Base-by-base conservation (phyloP, 2,113 vertebrate genomes). In the Cyrtonyx montezumae region DNA sequence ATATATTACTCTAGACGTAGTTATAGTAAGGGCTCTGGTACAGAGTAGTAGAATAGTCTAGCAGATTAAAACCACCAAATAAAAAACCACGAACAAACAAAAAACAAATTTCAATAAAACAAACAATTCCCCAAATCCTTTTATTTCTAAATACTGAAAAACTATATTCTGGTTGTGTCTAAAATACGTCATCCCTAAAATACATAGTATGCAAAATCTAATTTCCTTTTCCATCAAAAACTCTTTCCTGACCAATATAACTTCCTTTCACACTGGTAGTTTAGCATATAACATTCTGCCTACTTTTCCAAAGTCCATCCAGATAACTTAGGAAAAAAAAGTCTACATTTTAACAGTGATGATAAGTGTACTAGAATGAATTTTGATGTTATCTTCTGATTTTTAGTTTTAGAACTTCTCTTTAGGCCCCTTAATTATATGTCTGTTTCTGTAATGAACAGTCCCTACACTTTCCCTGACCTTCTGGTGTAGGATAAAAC, bases 41-140 rank as follows among this genome's bases (percentile, higher is more conserved):
- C 9, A 65, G 11, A 65, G 8, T 19, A 1, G 3, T 51, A 58
- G 7, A 11, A 48, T 30, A 82, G 6, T 16, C 7, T 65, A 45
- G 11, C 13, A 55, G 6, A 12, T 23, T 26, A 26, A 62, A 62
- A 62, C 36, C 7, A 62, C 25, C 15, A 32, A 18, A 56, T 32
- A 19, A 32, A 30, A 56, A 55, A 30, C 8, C 13, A 34, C 22
- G 25, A 23, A 3, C 14, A 30, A 80, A 59, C 28, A 79, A 56
- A 46, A 1, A 0, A 12, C 13, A 42, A 43, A 25, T 56, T 56
- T 12, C 55, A 79, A 75, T 71, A 42, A 92, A 87, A 76, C 25
- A 1, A 68, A 25, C 2, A 53, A 30, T 4, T 0, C 3, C 19
- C 42, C 43, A 21, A 19, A 5, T 11, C 1, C 4, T 25, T 67